Evolutionary conservation across 2,888 invertebrate genomes (phyloP).

Genomic region (Epirrita christyi): DNA sequence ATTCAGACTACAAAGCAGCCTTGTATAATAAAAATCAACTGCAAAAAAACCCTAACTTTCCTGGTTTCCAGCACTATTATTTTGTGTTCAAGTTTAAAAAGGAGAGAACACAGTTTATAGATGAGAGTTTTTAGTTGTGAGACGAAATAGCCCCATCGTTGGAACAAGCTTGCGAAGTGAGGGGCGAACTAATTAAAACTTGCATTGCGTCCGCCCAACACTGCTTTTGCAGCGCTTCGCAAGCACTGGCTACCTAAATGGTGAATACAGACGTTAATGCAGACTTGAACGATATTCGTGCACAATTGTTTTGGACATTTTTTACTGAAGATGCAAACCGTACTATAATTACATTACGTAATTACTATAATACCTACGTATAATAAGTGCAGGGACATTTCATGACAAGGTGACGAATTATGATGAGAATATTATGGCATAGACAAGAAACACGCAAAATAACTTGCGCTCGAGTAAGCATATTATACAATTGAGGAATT

Average conservation of each 20-base stretch:
- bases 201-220: conserved; percentile 51
- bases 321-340: no score
- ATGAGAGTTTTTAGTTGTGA: conserved; percentile 72
- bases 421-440: no score
- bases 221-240: conserved; percentile 39
- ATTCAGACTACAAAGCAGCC: conserved; percentile 37
- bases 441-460: no score
- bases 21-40: conserved; percentile 39
- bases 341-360: no score
- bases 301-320: conserved; percentile 16
- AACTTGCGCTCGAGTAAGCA: no score
- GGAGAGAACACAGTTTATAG: conserved; percentile 66
- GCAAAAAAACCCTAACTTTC: conserved; percentile 40
- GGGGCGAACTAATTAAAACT: conserved; percentile 79
- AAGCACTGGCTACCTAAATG: conserved; percentile 19
- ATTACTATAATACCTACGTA: no score
- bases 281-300: conserved; percentile 28
- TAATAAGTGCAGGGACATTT: no score
- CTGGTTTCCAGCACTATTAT: conserved; percentile 42
- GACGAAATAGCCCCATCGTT: conserved; percentile 67
- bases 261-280: conserved; percentile 19
- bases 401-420: no score
- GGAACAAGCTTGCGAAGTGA: conserved; percentile 65
- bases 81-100: conserved; percentile 56
- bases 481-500: no score